These are phyloP conservation scores for Bettongia penicillata DNA, from an alignment of 2,113 vertebrate species.

Conservation along the genomic window DNA sequence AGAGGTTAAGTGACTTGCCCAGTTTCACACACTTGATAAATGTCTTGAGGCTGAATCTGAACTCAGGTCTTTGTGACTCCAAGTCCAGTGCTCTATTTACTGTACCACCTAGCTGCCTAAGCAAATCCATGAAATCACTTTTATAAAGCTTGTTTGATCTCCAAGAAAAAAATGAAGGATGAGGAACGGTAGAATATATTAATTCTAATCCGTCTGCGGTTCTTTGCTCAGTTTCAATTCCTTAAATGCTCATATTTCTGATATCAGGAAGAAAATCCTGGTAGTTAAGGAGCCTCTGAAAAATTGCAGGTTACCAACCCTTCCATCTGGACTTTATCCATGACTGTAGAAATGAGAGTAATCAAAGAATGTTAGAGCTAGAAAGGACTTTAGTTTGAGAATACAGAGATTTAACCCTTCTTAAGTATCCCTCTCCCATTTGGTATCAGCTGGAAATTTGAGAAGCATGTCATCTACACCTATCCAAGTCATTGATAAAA, in stretches of 20 bases:
- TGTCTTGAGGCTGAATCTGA: not conserved
- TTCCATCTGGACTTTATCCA: not conserved
- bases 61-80: not conserved
- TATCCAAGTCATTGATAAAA: not conserved
- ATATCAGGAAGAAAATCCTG: not conserved
- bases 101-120: not conserved
- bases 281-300: not conserved
- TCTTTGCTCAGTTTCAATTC: not conserved
- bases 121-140: not conserved
- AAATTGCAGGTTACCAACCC: not conserved
- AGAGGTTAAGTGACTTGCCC: not conserved
- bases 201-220: not conserved
- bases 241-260: not conserved
- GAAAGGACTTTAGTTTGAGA: not conserved
- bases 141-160: not conserved
- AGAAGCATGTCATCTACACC: not conserved
- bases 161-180: not conserved
- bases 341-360: not conserved
- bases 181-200: not conserved
- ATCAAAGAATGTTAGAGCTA: conserved; percentile 5
- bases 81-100: not conserved
- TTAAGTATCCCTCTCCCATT: not conserved
- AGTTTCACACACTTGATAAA: not conserved
- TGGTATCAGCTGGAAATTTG: not conserved
- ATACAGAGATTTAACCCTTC: conserved; percentile 4